phyloP scores from a whole-genome alignment of 2,888 invertebrate species.

The Coelinius sp. region DNA sequence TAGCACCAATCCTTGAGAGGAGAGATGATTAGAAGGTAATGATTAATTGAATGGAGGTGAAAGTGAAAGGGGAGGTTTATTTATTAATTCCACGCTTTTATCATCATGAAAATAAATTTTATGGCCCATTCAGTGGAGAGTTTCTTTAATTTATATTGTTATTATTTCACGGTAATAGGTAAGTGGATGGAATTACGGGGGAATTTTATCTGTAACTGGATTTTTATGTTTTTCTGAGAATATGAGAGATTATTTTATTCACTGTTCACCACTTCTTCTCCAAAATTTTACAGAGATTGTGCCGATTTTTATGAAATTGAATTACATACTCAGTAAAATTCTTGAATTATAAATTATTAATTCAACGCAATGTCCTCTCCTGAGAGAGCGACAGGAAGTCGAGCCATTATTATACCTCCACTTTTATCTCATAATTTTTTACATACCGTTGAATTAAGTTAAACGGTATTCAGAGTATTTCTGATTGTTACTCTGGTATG shows the following conservation, averaged over 20 bases:
- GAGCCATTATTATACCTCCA: background rate
- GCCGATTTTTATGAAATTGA: background rate
- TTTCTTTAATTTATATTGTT: background rate
- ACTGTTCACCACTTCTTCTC: background rate
- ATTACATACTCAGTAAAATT: background rate
- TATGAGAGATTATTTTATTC: background rate
- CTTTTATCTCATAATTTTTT: constrained; percentile 3
- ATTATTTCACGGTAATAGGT: background rate
- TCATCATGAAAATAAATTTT: background rate
- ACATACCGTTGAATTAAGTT: constrained; percentile 40
- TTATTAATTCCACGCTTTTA: background rate
- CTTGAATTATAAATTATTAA: background rate
- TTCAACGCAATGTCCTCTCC: background rate
- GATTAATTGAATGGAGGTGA: constrained; percentile 12
- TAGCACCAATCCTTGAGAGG: background rate
- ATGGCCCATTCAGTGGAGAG: background rate
- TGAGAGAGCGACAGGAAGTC: background rate
- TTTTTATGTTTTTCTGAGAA: background rate
- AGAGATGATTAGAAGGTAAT: background rate
- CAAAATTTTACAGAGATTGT: background rate
- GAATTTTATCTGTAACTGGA: background rate
- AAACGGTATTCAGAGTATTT: constrained; percentile 46
- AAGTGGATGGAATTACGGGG: background rate
- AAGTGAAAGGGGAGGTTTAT: constrained; percentile 17
- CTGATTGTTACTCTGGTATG: constrained; percentile 25